A percentile compares a stretch with the other conserved stretches of the same genome.
These are phyloP conservation scores for Zaprionus vittiger DNA, from an alignment of 1,140 invertebrate species.

Conservation along the genomic window DNA sequence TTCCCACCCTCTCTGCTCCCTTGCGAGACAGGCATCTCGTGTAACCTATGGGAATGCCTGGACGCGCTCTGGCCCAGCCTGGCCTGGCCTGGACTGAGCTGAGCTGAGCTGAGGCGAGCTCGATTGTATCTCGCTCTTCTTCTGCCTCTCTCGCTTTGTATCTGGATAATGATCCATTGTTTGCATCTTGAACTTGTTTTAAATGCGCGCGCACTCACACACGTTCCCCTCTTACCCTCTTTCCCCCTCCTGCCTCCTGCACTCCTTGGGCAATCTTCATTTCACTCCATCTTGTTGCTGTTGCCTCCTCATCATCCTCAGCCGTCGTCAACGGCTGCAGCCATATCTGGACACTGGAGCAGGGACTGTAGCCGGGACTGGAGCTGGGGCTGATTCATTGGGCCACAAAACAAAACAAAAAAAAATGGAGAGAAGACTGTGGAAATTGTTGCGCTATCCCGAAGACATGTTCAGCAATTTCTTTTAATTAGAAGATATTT, in stretches of 20 bases:
- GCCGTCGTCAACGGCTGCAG: conserved; percentile 15
- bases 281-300: conserved; percentile 65
- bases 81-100: conserved; percentile 1
- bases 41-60: conserved; percentile 77
- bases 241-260: neutral
- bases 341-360: conserved; percentile 7
- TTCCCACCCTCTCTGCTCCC: neutral
- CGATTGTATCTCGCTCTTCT: conserved; percentile 76
- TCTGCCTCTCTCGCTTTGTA: conserved; percentile 47
- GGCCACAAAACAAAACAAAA: conserved; percentile 16
- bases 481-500: conserved; percentile 62
- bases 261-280: conserved; percentile 2
- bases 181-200: conserved; percentile 83
- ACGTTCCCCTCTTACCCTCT: conserved; percentile 7
- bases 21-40: conserved; percentile 61
- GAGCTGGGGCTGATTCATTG: conserved; percentile 43
- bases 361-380: conserved; percentile 46
- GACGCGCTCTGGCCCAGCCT: conserved; percentile 16
- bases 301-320: conserved; percentile 52
- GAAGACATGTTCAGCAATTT: conserved; percentile 46
- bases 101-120: conserved; percentile 49
- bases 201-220: conserved; percentile 67
- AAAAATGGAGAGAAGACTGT: conserved; percentile 4
- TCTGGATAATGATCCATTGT: conserved; percentile 81
- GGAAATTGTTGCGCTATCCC: conserved; percentile 43